phyloP scores from a whole-genome alignment of 2,888 invertebrate species.

The Tinea semifulvella region DNA sequence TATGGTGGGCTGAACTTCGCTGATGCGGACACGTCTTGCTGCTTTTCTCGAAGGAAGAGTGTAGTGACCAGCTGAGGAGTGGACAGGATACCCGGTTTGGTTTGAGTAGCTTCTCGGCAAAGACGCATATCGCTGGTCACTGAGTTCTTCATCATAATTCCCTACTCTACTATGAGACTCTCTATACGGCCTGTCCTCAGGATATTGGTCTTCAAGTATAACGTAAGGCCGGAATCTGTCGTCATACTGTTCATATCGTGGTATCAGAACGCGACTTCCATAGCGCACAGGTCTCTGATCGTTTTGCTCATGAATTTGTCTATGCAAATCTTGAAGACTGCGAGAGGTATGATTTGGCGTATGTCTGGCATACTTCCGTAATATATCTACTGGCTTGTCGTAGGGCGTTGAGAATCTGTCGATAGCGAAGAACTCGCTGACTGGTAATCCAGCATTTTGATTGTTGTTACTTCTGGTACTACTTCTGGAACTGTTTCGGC shows the following conservation, averaged over 20 bases:
- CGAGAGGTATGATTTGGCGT: conserved; percentile 49
- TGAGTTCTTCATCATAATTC: conserved; percentile 1
- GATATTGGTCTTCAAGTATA: conserved; percentile 10
- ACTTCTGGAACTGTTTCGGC: conserved; percentile 45
- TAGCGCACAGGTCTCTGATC: background rate
- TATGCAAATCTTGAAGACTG: conserved; percentile 47
- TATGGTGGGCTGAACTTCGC: conserved; percentile 45
- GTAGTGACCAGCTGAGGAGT: conserved; percentile 27
- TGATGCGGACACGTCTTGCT: conserved; percentile 52
- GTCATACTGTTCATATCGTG: background rate
- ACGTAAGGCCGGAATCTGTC: background rate
- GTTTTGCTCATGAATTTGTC: conserved; percentile 36
- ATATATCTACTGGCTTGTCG: conserved; percentile 47
- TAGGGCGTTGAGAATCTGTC: conserved; percentile 50
- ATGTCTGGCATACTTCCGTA: conserved; percentile 41
- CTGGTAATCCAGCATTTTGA: conserved; percentile 40
- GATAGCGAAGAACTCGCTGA: conserved; percentile 53
- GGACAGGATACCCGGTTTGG: conserved; percentile 1
- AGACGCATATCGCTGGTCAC: background rate
- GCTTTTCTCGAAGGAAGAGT: conserved; percentile 43
- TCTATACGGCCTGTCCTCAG: conserved; percentile 2
- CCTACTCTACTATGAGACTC: conserved; percentile 8
- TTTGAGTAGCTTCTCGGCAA: conserved; percentile 1
- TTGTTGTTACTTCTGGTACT: conserved; percentile 52
- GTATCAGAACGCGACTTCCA: background rate